Percentiles rank a stretch among this genome's conserved stretches.
phyloP scores from a whole-genome alignment of 2,888 invertebrate genomes.

The Apodemia zela region DNA sequence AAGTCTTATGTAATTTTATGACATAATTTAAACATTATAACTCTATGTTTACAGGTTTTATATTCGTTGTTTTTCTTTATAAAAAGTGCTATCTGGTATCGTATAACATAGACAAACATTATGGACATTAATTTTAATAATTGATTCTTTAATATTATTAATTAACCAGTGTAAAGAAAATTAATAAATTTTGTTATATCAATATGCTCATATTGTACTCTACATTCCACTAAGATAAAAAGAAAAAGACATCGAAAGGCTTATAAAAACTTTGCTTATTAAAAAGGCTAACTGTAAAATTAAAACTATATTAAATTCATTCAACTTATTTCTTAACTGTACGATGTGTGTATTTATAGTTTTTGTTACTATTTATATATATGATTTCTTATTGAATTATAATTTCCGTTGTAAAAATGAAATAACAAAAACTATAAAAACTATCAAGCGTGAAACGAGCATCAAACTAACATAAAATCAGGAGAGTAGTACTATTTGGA shows the following conservation, averaged over 20 bases:
- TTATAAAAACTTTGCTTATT: not conserved
- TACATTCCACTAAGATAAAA: not conserved
- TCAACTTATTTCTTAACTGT: not conserved
- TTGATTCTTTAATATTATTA: not conserved
- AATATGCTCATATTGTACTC: no score
- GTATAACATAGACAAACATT: no score
- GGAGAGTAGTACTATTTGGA: not conserved
- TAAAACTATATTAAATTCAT: not conserved
- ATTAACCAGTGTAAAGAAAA: not conserved
- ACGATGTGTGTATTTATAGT: not conserved
- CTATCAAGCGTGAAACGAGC: not conserved
- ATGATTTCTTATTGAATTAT: not conserved
- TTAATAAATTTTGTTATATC: not conserved
- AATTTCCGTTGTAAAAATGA: no score
- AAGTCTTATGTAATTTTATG: no score
- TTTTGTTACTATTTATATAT: no score
- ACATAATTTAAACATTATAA: no score
- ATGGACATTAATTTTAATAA: not conserved
- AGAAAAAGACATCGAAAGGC: not conserved
- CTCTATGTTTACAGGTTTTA: no score
- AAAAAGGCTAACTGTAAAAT: not conserved
- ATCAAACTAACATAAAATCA: not conserved
- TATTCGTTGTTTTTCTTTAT: no score
- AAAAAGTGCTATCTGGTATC: no score
- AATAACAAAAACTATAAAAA: conserved; percentile 5